Conservation (phyloP, 2,888 invertebrate genomes). For the Morinoia aosen region DNA sequence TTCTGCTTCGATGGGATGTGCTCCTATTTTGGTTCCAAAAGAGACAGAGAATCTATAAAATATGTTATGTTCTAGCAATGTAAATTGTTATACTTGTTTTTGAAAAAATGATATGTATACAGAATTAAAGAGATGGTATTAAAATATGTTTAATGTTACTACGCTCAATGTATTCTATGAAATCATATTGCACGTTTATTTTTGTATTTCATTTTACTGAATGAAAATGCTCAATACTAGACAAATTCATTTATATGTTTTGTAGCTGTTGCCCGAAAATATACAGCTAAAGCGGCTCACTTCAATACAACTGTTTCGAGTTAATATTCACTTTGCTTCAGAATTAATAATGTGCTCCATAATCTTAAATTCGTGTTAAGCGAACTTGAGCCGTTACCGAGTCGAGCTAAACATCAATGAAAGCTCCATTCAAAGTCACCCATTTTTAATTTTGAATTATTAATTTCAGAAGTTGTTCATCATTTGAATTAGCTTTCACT, state of each 20-base stretch:
- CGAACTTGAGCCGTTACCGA: not conserved
- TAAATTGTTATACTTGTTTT: not conserved
- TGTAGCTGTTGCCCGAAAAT: not conserved
- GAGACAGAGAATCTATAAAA: not conserved
- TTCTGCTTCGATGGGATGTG: not conserved
- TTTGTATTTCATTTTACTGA: not conserved
- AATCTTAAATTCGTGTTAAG: not conserved
- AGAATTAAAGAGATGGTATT: not conserved
- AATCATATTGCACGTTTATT: not conserved
- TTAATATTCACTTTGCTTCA: not conserved
- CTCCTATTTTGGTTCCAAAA: not conserved
- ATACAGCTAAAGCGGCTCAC: not conserved
- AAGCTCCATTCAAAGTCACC: not conserved
- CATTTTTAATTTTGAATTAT: not conserved
- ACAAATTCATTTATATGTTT: not conserved
- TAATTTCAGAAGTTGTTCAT: not conserved
- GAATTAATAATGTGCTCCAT: not conserved
- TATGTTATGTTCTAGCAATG: not conserved
- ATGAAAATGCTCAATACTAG: not conserved
- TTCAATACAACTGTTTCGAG: not conserved
- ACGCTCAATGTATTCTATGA: not conserved
- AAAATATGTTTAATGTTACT: not conserved
- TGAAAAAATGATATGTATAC: not conserved
- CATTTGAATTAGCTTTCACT: not conserved
- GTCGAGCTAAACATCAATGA: not conserved